Conservation (phyloP, 2,113 vertebrate species). For the Polypterus senegalus region DNA sequence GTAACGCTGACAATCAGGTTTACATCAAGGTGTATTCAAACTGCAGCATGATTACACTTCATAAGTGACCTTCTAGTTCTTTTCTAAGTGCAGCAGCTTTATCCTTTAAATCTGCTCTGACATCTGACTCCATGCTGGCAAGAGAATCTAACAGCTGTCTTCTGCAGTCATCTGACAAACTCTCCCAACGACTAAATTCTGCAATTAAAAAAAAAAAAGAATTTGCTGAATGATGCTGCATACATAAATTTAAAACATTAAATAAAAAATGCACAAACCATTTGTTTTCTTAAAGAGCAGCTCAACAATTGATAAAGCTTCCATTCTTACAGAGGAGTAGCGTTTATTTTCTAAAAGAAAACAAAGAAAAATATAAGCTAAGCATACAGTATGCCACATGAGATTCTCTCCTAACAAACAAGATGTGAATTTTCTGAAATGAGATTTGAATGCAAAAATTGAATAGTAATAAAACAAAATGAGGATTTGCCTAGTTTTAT, state of each 20-base stretch:
- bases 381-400: too few species aligned
- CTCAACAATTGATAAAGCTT: conserved; percentile 83
- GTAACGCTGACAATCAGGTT: too few species aligned
- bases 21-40: not conserved
- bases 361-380: not conserved
- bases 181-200: conserved; percentile 81
- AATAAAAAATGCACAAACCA: conserved; percentile 49
- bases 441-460: too few species aligned
- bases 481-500: too few species aligned
- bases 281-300: conserved; percentile 74
- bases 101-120: conserved; percentile 75
- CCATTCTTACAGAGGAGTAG: conserved; percentile 87
- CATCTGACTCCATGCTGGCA: conserved; percentile 76
- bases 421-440: too few species aligned
- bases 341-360: conserved; percentile 79
- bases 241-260: not conserved
- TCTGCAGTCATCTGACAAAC: conserved; percentile 69
- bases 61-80: conserved; percentile 62
- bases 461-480: too few species aligned
- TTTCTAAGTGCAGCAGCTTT: conserved; percentile 77
- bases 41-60: conserved; percentile 10
- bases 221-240: not conserved
- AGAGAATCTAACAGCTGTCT: conserved; percentile 68
- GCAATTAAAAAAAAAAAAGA: conserved; percentile 6
- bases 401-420: too few species aligned